Conservation (phyloP, 1,140 invertebrate species). For the Sminthurides bifidus region DNA sequence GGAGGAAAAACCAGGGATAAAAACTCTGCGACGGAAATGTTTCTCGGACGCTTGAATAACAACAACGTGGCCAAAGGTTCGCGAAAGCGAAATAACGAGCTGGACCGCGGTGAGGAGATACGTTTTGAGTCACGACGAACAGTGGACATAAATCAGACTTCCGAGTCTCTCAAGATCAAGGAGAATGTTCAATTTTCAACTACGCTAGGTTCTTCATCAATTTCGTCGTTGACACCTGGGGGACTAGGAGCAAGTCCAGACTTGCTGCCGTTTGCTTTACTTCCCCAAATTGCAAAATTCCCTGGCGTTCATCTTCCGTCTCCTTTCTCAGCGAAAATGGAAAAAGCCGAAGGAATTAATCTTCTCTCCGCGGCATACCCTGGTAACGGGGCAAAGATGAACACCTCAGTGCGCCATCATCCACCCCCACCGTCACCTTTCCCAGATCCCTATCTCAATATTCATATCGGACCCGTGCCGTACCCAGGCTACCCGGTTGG, state of each 20-base stretch:
- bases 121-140: slow-evolving; percentile 24
- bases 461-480: slow-evolving; percentile 3
- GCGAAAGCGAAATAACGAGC: too few relatives aligned
- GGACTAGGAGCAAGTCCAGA: neutral
- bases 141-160: slow-evolving; percentile 25
- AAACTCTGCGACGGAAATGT: too few relatives aligned
- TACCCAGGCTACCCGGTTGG: neutral
- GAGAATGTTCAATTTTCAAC: slow-evolving; percentile 31
- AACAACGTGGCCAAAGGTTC: too few relatives aligned
- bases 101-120: slow-evolving; percentile 15
- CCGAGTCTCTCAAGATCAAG: slow-evolving; percentile 28
- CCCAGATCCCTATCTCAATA: slow-evolving; percentile 14
- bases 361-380: neutral
- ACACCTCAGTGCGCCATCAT: neutral
- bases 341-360: slow-evolving; percentile 23
- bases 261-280: slow-evolving; percentile 26
- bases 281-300: slow-evolving; percentile 29
- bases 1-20: neutral
- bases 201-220: slow-evolving; percentile 13
- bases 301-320: slow-evolving; percentile 25
- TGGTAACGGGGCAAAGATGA: neutral
- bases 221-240: neutral
- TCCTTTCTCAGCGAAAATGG: slow-evolving; percentile 21
- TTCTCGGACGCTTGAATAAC: too few relatives aligned
- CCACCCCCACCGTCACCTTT: neutral